A percentile compares a stretch with the other conserved stretches of the same genome.
Conservation (phyloP, 1,140 invertebrate species). For the Aradophagus sp. region DNA sequence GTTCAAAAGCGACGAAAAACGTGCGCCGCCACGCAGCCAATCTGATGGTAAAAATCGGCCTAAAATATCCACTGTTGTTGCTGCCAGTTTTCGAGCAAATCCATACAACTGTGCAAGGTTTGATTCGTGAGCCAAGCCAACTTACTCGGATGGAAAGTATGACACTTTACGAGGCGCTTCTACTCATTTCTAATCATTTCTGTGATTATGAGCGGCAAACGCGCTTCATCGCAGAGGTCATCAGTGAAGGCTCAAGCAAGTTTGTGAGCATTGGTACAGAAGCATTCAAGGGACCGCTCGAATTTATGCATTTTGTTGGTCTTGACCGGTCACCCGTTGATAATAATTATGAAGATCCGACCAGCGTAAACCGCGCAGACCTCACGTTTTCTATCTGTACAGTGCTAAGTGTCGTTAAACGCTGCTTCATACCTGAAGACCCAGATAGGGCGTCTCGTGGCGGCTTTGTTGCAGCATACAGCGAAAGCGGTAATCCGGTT, state of each 20-base stretch:
- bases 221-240: conserved; percentile 82
- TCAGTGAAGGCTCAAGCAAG: conserved; percentile 78
- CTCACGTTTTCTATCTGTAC: conserved; percentile 83
- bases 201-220: conserved; percentile 90
- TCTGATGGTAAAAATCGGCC: conserved; percentile 90
- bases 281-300: conserved; percentile 78
- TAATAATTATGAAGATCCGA: conserved; percentile 78
- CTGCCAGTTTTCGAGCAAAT: conserved; percentile 92
- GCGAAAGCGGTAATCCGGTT: conserved; percentile 83
- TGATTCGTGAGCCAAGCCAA: conserved; percentile 75
- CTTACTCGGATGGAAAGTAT: conserved; percentile 90
- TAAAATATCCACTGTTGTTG: conserved; percentile 87
- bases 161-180: conserved; percentile 83
- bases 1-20: conserved; percentile 86
- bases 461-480: conserved; percentile 86
- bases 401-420: conserved; percentile 87
- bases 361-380: conserved; percentile 78
- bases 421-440: conserved; percentile 88
- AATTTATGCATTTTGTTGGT: conserved; percentile 86
- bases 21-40: conserved; percentile 91
- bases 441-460: conserved; percentile 85
- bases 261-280: conserved; percentile 78
- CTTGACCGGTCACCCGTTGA: conserved; percentile 82
- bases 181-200: conserved; percentile 91
- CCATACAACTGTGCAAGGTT: conserved; percentile 77